Evolutionary conservation across 2,113 vertebrate genomes (phyloP), one percentile per base, ranked within the genome.

Genomic region (Zapornia atra): DNA sequence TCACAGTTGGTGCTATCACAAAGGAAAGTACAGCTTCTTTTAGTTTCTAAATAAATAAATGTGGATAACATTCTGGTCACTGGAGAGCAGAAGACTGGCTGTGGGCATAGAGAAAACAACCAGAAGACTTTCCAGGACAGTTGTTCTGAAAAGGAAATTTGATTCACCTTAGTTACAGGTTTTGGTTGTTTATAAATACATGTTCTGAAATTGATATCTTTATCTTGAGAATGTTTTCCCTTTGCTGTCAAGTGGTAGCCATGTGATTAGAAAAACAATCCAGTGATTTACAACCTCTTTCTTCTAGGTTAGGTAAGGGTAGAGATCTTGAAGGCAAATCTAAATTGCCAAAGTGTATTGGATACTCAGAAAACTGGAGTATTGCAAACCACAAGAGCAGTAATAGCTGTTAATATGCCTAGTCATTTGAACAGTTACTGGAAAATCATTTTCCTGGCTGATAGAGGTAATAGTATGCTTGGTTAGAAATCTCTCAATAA

Each of bases 1-100:
- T 94, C 64, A 22, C 65, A 88, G 3, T 4, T 68, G 60, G 36
- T 78, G 80, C 91, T 80, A 94, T 95, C 70, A 88, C 61, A 83
- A 90, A 83, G 85, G 93, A 88, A 86, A 92, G 53, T 70, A 77
- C 63, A 88, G 61, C 36, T 83, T 79, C 42, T 88, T 88, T 28
- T 72, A 8, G 48, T 95, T 82, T 92, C 72, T 94, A 71, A 81
- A 42, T 94, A 85, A 94, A 69, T 65, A 88, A 33, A 77, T 33
- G 31, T 60, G 81, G 51, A 18, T 89, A 63, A 64, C 15, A 8
- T 54, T 84, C 68, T 69, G 63, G 46, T 83, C 7, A 9, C 66
- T 86, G 79, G 79, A 90, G 59, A 75, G 51, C 54, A 46, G 29
- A 83, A 28, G 16, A 54, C 60, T 88, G 60, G 21, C 64, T 86